phyloP scores from a whole-genome alignment of 2,113 vertebrate genomes.

The Hippolais icterina region DNA sequence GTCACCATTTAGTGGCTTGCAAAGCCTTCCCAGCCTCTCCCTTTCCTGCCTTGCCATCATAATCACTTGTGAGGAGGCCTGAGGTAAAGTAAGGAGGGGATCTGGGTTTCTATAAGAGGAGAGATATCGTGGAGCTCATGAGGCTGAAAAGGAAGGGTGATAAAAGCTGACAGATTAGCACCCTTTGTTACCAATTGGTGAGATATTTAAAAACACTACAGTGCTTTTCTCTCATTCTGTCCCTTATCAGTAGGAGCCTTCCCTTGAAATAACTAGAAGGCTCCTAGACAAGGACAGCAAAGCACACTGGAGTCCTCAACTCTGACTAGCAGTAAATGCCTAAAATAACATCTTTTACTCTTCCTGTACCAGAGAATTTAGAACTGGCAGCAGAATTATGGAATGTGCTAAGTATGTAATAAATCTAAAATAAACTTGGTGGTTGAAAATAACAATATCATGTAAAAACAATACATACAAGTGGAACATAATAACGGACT shows the following conservation, averaged over 20 bases:
- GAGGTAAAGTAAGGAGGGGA: not conserved
- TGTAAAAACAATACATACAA: not conserved
- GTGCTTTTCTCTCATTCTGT: not conserved
- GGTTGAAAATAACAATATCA: not conserved
- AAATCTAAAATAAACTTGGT: not conserved
- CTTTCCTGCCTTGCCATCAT: not conserved
- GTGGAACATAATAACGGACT: not conserved
- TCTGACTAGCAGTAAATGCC: not conserved
- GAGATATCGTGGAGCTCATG: not conserved
- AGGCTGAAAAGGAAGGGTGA: not conserved
- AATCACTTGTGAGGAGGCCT: not conserved
- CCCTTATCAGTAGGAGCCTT: not conserved
- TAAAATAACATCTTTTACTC: not conserved
- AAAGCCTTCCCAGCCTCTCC: not conserved
- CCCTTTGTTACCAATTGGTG: not conserved
- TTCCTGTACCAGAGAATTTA: not conserved
- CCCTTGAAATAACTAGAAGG: not conserved
- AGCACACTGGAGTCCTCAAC: not conserved
- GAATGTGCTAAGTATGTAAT: not conserved
- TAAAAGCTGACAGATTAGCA: not conserved
- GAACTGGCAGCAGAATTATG: not conserved
- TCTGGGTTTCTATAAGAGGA: accelerated
- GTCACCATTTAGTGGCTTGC: not conserved
- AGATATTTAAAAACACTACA: not conserved
- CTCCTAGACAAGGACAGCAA: not conserved